Percentiles rank a stretch among this genome's conserved stretches.
These are phyloP conservation scores for Drosophila tsacasi DNA, from an alignment of 1,140 invertebrate genomes.

Conservation along the genomic window DNA sequence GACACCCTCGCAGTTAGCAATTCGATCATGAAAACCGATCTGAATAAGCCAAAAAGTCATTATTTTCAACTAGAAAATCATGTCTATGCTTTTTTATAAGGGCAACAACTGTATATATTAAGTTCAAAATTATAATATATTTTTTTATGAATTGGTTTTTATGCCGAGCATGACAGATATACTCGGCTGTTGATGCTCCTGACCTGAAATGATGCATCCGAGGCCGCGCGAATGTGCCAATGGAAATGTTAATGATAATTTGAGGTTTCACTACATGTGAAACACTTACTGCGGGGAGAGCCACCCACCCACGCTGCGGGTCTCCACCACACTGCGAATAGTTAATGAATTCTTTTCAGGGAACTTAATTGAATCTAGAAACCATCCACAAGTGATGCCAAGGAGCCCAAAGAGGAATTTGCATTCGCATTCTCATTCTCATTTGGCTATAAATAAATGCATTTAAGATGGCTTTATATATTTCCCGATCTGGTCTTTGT, in stretches of 20 bases:
- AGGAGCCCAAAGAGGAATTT: background rate
- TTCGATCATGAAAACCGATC: no score
- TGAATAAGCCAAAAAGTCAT: no score
- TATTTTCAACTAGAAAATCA: no score
- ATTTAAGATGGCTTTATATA: conserved; percentile 13
- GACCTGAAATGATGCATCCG: background rate
- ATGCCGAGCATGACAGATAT: no score
- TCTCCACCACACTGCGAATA: background rate
- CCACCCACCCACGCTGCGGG: background rate
- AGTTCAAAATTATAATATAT: no score
- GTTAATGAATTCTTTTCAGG: background rate
- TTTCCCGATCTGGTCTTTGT: conserved; percentile 4
- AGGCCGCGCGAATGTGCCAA: background rate
- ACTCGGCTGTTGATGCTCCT: no score
- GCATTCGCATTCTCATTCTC: conserved; percentile 10
- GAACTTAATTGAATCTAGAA: background rate
- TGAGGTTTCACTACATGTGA: conserved; percentile 1
- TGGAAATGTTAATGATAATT: conserved; percentile 2
- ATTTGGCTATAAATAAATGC: conserved; percentile 36
- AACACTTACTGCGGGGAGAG: background rate
- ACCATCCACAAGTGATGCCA: background rate
- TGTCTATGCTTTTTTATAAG: no score
- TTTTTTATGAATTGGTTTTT: no score
- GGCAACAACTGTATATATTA: no score
- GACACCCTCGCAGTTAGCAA: no score